Conservation (phyloP, 2,888 invertebrate species). For the Muschampia plurimacula region DNA sequence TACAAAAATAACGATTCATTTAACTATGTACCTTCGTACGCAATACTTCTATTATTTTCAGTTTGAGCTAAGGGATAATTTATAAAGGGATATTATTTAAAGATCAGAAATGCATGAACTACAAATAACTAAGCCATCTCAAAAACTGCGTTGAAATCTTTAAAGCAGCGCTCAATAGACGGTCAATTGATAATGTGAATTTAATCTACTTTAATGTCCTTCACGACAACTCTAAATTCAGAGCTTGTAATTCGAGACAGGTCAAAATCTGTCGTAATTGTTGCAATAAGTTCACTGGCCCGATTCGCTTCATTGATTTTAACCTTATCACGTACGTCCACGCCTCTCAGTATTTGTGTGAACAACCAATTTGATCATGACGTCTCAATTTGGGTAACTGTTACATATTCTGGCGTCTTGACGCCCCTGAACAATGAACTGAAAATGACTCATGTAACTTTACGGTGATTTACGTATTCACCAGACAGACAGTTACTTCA, state of each 20-base stretch:
- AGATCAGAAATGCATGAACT: not conserved
- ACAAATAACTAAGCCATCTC: not conserved
- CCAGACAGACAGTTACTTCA: slow-evolving; percentile 60
- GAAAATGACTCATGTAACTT: slow-evolving; percentile 72
- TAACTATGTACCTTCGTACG: not conserved
- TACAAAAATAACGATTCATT: not conserved
- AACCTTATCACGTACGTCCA: slow-evolving; percentile 69
- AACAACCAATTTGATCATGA: slow-evolving; percentile 70
- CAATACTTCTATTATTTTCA: not conserved
- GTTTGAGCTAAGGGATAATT: too few relatives aligned
- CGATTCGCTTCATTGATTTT: slow-evolving; percentile 62
- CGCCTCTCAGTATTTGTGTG: slow-evolving; percentile 65
- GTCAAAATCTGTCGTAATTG: slow-evolving; percentile 46
- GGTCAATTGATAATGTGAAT: slow-evolving; percentile 31
- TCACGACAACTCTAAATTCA: slow-evolving; percentile 35
- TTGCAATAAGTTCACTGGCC: slow-evolving; percentile 61
- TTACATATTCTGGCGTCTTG: slow-evolving; percentile 58
- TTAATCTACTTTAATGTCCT: slow-evolving; percentile 26
- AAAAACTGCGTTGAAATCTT: not conserved
- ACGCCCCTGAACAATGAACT: slow-evolving; percentile 70
- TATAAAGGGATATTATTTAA: not conserved
- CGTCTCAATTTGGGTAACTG: slow-evolving; percentile 79
- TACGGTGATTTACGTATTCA: slow-evolving; percentile 61
- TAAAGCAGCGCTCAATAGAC: not conserved
- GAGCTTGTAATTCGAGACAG: slow-evolving; percentile 45